Evolutionary conservation across 2,797 vertebrate genomes (phyloP).

Genomic region (Pseudochirops cupreus): DNA sequence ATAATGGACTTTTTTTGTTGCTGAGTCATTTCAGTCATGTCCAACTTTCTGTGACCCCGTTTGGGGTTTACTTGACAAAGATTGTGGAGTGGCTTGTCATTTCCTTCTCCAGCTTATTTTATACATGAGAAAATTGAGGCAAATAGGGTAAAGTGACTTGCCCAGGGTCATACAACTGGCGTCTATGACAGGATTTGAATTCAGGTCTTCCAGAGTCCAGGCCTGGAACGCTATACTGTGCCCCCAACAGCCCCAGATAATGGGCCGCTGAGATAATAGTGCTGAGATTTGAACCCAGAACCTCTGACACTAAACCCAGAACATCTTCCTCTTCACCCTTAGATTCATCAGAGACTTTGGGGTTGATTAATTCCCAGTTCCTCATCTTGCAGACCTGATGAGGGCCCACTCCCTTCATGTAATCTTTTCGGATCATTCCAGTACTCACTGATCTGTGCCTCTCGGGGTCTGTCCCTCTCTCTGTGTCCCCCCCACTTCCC

Average conservation of each 20-base stretch:
- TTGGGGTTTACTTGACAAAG: no score
- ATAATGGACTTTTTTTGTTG: not conserved
- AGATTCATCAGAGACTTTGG: not conserved
- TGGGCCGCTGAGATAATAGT: no score
- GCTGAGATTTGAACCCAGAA: not conserved
- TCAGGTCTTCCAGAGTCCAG: not conserved
- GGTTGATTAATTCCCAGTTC: not conserved
- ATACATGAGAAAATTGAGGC: constrained; percentile 14
- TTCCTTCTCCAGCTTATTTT: not conserved
- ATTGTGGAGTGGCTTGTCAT: no score
- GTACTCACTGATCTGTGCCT: not conserved
- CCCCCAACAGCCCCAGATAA: not conserved
- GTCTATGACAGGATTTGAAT: constrained; percentile 11
- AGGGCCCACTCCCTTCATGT: not conserved
- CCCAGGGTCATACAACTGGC: not conserved
- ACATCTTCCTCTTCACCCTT: not conserved
- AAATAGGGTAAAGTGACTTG: constrained; percentile 30
- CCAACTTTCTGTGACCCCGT: no score
- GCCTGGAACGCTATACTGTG: no score
- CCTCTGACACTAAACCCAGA: not conserved
- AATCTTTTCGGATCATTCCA: not conserved
- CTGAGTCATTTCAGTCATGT: no score
- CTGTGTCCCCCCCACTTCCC: not conserved
- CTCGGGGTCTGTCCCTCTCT: not conserved
- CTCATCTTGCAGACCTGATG: not conserved